Conservation (phyloP, 2,797 vertebrate species). For the Agapornis canus region DNA sequence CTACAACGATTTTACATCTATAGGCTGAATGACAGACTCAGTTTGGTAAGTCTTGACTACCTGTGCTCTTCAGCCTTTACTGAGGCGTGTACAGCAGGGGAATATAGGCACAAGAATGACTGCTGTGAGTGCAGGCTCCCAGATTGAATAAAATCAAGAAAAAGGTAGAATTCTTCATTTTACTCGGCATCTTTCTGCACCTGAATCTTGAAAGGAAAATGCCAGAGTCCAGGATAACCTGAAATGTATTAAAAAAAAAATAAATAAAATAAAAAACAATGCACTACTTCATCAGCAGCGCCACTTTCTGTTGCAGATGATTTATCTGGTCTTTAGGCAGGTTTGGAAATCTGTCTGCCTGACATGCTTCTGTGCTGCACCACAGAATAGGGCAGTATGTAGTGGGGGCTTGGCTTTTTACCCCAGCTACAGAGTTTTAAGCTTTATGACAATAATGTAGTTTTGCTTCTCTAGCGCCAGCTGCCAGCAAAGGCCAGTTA, state of each 20-base stretch:
- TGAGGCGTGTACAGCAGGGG: background rate
- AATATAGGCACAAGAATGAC: background rate
- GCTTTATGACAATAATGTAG: background rate
- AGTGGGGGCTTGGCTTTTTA: background rate
- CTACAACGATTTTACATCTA: background rate
- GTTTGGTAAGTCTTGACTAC: background rate
- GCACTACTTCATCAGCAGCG: background rate
- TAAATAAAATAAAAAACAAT: background rate
- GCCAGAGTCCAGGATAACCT: fast-evolving
- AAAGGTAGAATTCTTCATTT: background rate
- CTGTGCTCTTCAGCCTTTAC: background rate
- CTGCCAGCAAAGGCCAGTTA: background rate
- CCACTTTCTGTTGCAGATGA: fast-evolving
- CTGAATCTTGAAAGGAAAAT: background rate
- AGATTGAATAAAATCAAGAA: background rate
- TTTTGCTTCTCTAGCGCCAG: background rate
- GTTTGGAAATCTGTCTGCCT: background rate
- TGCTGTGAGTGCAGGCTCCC: background rate
- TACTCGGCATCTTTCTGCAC: background rate
- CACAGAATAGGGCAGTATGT: background rate
- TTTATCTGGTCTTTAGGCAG: background rate
- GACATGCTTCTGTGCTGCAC: background rate
- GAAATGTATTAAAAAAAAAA: fast-evolving
- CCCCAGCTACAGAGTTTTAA: background rate
- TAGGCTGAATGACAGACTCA: background rate